Base-by-base conservation (phyloP, 2,797 vertebrate species). In the Manis javanica region DNA sequence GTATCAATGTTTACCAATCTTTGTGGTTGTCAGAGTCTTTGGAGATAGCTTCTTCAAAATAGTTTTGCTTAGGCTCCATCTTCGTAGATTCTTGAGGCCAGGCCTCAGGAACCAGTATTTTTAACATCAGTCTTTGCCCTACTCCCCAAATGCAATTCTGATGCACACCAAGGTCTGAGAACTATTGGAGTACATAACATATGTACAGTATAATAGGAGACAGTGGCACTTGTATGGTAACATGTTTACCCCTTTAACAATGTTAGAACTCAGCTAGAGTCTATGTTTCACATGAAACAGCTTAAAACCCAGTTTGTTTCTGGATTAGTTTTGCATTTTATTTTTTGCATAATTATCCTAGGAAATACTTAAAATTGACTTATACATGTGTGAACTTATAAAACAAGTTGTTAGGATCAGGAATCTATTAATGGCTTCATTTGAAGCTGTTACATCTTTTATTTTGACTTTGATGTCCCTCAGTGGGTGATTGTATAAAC, bases 321-420 rank as follows among this genome's bases (percentile, higher is more conserved):
- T 71, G 57, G 7, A 66, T 55, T 79, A 87, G 42, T 90, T 84
- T 91, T 71, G 3, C 6, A 39, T 46, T 94, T 69, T 85, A 51
- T 10, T 81, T 90, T 96, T 83, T 37, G 14, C n/a, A 84, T 79
- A 66, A 19, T 63, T 85, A 14, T 87, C 87, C 15, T 66, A 87
- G 71, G 19, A 90, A 39, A 71, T 81, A 86, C 42, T 95, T 7
- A 83, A 46, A 86, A 75, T 39, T 49, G 37, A 69, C n/a, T 59
- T 81, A 34, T 31, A 39, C 39, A 68, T 53, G 14, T 78, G 31
- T 86, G 82, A 79, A 72, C 49, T 59, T 84, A 21, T 59, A 4
- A 96, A 95, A 81, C 5, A 72, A 24, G 78, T 37, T 72, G 51
- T 87, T 75, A 78, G 13, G n/a, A 85, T 61, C 87, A 12, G 71